Percentiles rank a stretch among this genome's conserved stretches.
phyloP scores from a whole-genome alignment of 2,113 vertebrate species.

The Sprattus sprattus region DNA sequence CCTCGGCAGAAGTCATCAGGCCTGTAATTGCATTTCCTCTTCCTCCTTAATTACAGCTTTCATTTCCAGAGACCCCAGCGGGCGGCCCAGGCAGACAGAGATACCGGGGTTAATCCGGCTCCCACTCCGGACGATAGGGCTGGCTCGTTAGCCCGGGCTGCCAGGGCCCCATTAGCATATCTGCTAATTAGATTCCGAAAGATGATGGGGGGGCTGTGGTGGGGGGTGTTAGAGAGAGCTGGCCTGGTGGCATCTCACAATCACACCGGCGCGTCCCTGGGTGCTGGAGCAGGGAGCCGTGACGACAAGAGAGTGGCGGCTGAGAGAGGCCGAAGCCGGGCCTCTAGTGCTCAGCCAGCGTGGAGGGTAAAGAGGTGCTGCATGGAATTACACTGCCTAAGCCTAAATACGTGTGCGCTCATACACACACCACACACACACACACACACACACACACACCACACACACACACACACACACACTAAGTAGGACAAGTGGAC shows the following conservation, averaged over 20 bases:
- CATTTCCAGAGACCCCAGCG: constrained; percentile 50
- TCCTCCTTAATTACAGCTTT: constrained; percentile 63
- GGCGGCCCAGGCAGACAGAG: constrained; percentile 35
- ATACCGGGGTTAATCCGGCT: constrained; percentile 61
- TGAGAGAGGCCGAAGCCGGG: constrained; percentile 37
- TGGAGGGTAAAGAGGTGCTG: constrained; percentile 31
- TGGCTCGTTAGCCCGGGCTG: constrained; percentile 46
- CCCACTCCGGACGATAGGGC: constrained; percentile 48
- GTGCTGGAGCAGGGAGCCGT: constrained; percentile 36
- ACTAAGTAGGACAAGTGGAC: not conserved
- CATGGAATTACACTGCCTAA: constrained; percentile 14
- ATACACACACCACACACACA: constrained; percentile 11
- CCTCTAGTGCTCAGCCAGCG: constrained; percentile 56
- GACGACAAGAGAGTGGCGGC: constrained; percentile 42
- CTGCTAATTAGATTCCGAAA: constrained; percentile 59
- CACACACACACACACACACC: constrained; percentile 1
- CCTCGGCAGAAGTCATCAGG: constrained; percentile 34
- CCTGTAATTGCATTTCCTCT: constrained; percentile 61
- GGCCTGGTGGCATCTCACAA: constrained; percentile 35
- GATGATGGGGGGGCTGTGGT: constrained; percentile 24
- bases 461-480: constrained; percentile 8
- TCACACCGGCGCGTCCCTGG: no score
- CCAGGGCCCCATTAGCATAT: constrained; percentile 60
- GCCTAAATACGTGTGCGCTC: not conserved
- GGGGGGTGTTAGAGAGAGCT: not conserved